Conservation (phyloP, 2,113 vertebrate species). For the Colossoma macropomum region DNA sequence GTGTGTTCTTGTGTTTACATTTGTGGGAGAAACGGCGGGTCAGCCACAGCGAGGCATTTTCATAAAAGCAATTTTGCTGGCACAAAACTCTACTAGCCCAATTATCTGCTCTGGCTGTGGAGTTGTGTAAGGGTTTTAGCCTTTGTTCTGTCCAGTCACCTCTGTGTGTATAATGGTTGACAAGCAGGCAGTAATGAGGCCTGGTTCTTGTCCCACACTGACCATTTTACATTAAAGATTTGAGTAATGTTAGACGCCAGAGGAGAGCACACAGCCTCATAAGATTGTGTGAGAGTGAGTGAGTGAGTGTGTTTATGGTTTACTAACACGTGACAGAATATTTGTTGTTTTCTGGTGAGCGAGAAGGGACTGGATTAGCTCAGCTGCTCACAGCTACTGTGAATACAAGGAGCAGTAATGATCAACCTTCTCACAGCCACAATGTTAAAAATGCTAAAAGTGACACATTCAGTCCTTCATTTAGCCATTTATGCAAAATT, state of each 20-base stretch:
- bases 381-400: neutral
- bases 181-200: too few species aligned
- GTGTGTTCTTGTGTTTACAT: too few species aligned
- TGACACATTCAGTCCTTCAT: neutral
- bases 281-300: neutral
- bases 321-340: neutral
- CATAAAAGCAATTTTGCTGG: too few species aligned
- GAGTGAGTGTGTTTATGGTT: neutral
- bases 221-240: conserved; percentile 13
- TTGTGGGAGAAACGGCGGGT: too few species aligned
- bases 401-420: neutral
- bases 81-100: too few species aligned
- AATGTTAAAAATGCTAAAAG: neutral
- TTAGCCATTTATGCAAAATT: neutral
- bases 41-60: too few species aligned
- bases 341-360: neutral
- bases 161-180: too few species aligned
- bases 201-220: too few species aligned
- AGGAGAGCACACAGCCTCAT: conserved; percentile 8
- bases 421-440: neutral
- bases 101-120: too few species aligned
- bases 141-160: too few species aligned
- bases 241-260: conserved; percentile 47
- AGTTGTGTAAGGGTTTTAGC: too few species aligned
- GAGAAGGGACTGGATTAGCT: conserved; percentile 4